Conservation (phyloP, 2,113 vertebrate species). For the Cyprinus carpio region DNA sequence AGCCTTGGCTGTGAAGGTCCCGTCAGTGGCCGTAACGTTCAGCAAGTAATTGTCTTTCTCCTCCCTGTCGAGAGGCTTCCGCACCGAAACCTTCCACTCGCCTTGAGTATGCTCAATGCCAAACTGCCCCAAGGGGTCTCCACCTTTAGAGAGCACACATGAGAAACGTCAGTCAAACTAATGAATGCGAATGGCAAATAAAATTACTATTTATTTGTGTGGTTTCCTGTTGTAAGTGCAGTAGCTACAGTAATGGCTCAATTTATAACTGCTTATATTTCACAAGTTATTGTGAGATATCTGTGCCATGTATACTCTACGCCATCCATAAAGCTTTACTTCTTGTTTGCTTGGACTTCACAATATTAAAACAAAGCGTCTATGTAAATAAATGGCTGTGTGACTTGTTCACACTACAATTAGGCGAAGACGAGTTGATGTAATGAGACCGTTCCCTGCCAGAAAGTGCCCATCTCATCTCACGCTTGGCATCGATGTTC, state of each 20-base stretch:
- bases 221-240: neutral
- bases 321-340: neutral
- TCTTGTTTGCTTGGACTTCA: conserved; percentile 4
- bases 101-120: conserved; percentile 89
- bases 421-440: conserved; percentile 10
- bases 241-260: neutral
- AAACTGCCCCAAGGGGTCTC: conserved; percentile 93
- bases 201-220: neutral
- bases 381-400: conserved; percentile 20
- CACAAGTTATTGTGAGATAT: neutral
- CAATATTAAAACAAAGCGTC: neutral
- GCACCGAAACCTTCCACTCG: conserved; percentile 97
- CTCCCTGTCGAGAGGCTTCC: conserved; percentile 91
- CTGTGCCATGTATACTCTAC: neutral
- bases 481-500: conserved; percentile 59
- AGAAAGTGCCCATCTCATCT: conserved; percentile 29
- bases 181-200: neutral
- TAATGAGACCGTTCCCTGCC: conserved; percentile 39
- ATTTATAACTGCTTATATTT: neutral
- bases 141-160: conserved; percentile 77
- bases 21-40: conserved; percentile 94
- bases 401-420: neutral
- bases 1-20: conserved; percentile 89
- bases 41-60: conserved; percentile 92
- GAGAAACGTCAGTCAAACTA: conserved; percentile 52